Conservation (phyloP, 2,888 invertebrate species). For the Diplazon laetatorius region DNA sequence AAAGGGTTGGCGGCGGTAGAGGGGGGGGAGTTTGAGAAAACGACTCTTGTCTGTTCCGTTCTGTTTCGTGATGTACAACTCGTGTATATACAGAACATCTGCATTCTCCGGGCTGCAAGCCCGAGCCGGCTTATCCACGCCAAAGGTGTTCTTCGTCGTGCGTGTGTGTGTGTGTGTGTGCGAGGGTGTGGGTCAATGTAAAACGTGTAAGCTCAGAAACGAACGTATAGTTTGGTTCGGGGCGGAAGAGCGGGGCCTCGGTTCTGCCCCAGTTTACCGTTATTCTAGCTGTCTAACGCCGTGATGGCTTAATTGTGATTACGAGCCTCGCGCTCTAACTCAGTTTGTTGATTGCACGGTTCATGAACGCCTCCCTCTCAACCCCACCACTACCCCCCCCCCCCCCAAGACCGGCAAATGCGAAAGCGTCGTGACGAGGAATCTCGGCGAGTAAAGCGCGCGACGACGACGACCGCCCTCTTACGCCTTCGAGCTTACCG, state of each 20-base stretch:
- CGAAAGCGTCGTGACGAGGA: conserved; percentile 45
- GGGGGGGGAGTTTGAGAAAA: conserved; percentile 20
- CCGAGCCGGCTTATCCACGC: conserved; percentile 21
- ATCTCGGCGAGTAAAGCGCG: conserved; percentile 41
- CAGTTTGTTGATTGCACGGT: conserved; percentile 70
- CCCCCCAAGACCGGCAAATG: conserved; percentile 45
- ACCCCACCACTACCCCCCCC: no score
- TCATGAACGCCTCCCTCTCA: no score
- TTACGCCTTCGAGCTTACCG: conserved; percentile 53
- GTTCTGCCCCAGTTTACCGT: conserved; percentile 67
- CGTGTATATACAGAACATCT: not conserved
- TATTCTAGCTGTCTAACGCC: conserved; percentile 69
- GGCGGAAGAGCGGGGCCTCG: conserved; percentile 47
- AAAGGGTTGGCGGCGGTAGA: no score
- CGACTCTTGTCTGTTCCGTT: conserved; percentile 12
- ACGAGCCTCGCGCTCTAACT: conserved; percentile 66
- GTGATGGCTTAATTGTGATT: conserved; percentile 71
- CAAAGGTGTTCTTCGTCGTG: not conserved
- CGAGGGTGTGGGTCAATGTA: not conserved
- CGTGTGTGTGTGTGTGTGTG: not conserved
- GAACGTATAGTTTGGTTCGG: conserved; percentile 39
- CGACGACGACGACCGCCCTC: conserved; percentile 45
- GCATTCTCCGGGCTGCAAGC: not conserved
- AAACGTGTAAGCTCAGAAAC: conserved; percentile 26
- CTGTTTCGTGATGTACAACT: conserved; percentile 3